Evolutionary conservation across 2,888 invertebrate genomes (phyloP), one percentile per base, ranked within the genome.

Genomic region (Halictus quadricinctus): DNA sequence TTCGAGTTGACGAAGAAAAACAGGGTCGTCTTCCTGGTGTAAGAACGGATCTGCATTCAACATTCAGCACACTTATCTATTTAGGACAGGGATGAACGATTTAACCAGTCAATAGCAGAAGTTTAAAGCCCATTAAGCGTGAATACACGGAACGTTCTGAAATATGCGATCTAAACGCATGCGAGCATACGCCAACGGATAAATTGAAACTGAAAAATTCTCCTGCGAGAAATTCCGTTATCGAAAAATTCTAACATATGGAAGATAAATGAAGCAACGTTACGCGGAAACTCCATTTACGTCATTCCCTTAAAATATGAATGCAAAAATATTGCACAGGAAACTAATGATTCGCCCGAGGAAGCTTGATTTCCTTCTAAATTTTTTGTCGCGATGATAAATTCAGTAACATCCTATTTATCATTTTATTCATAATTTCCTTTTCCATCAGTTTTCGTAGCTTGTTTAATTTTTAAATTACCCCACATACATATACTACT

Each of bases 101-200:
- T 77, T 70, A 50, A 77, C 77, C 54, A 70, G 48, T 70, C 77
- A 54, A 43, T 77, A 36, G 69, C 66, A 54, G 25, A 77, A 43
- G 77, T 54, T 66, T 77, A 54, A 54, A 54, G 36, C n/a, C 50
- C 18, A 48, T 43, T 70, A 43, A 70, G 41, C 41, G 18, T 15
- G 41, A 18, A 54, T 48, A 36, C 29, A 77, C 54, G 18, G 36
- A 41, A 69, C 50, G 43, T 43, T 36, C 69, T 21, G 29, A 76
- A 64, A 43, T 48, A 29, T 48, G 46, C 29, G 29, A 8, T 18
- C 46, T 41, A 60, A 41, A 41, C n/a, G 29, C 76, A 66, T 46
- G 21, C 60, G 46, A 46, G 60, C 21, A 7, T 18, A 25, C 7
- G 2, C 48, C 13, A 13, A n/a, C 10, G 21, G 13, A 46, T 64